Conservation (phyloP, 2,888 invertebrate species). For the Matsumyia berberina region DNA sequence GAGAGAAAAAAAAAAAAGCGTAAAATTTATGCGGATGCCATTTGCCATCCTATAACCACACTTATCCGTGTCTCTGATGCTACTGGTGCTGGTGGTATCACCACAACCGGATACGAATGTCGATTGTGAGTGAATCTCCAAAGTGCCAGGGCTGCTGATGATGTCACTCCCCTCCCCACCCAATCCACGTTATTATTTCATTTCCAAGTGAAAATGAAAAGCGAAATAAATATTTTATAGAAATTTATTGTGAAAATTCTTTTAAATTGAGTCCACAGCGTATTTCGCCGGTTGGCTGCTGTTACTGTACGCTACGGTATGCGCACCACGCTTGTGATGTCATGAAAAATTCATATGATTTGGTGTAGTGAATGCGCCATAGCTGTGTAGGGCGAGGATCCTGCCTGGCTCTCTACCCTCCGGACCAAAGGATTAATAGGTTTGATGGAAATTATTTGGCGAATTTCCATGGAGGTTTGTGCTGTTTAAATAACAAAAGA, state of each 20-base stretch:
- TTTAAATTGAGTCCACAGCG: slow-evolving; percentile 73
- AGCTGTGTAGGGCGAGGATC: not conserved
- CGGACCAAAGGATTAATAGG: slow-evolving; percentile 61
- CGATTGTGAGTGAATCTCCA: slow-evolving; percentile 68
- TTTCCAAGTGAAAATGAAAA: slow-evolving; percentile 69
- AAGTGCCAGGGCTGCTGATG: slow-evolving; percentile 44
- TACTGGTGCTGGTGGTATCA: slow-evolving; percentile 4
- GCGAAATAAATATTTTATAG: slow-evolving; percentile 75
- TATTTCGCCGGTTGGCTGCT: slow-evolving; percentile 31
- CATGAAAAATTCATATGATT: slow-evolving; percentile 74
- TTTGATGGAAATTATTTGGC: slow-evolving; percentile 62
- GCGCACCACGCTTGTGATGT: slow-evolving; percentile 42
- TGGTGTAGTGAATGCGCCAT: slow-evolving; percentile 36
- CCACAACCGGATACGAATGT: slow-evolving; percentile 65
- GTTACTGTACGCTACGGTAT: slow-evolving; percentile 14
- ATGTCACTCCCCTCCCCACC: slow-evolving; percentile 23
- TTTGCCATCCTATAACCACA: slow-evolving; percentile 72
- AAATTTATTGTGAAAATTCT: slow-evolving; percentile 75
- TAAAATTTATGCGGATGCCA: slow-evolving; percentile 58
- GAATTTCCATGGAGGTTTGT: slow-evolving; percentile 31
- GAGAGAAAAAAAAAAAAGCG: slow-evolving; percentile 4
- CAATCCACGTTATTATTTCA: slow-evolving; percentile 70
- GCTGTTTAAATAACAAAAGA: slow-evolving; percentile 58
- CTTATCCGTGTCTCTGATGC: slow-evolving; percentile 53
- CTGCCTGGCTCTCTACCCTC: not conserved